phyloP scores from a whole-genome alignment of 2,888 invertebrate genomes.

The Napeogenes inachia region DNA sequence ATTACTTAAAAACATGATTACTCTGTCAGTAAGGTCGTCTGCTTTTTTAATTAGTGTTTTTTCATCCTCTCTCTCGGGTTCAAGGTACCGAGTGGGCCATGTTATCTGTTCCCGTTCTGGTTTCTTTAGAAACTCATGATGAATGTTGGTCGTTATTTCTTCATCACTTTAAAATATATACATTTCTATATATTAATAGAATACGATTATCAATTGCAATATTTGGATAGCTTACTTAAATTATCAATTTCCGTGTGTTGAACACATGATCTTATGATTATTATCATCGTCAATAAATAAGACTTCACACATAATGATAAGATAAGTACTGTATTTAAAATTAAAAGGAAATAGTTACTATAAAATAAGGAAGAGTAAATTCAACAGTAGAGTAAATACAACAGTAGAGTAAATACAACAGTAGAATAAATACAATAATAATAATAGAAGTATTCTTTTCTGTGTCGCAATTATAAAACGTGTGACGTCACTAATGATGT shows the following conservation, averaged over 20 bases:
- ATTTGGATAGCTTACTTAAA: not conserved
- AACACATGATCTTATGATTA: slow-evolving; percentile 12
- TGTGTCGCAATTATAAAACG: too few species aligned
- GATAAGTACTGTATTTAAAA: slow-evolving; percentile 11
- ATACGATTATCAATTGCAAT: not conserved
- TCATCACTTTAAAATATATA: slow-evolving; percentile 39
- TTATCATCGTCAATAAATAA: slow-evolving; percentile 12
- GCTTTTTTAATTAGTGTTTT: slow-evolving; percentile 68
- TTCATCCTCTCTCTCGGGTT: slow-evolving; percentile 69
- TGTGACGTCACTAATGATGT: too few species aligned
- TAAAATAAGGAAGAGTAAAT: too few species aligned
- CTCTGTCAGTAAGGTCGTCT: slow-evolving; percentile 68
- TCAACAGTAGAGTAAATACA: too few species aligned
- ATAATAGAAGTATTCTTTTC: too few species aligned
- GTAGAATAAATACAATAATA: too few species aligned
- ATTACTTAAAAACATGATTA: slow-evolving; percentile 30
- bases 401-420: too few species aligned
- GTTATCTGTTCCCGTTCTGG: slow-evolving; percentile 67
- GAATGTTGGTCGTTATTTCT: slow-evolving; percentile 47
- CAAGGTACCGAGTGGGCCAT: slow-evolving; percentile 64
- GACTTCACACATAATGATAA: slow-evolving; percentile 12
- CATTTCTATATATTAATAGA: not conserved
- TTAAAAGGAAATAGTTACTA: not conserved
- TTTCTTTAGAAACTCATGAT: slow-evolving; percentile 56
- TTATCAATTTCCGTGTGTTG: too few species aligned